phyloP scores from a whole-genome alignment of 2,113 vertebrate genomes.

The Platysteira castanea region DNA sequence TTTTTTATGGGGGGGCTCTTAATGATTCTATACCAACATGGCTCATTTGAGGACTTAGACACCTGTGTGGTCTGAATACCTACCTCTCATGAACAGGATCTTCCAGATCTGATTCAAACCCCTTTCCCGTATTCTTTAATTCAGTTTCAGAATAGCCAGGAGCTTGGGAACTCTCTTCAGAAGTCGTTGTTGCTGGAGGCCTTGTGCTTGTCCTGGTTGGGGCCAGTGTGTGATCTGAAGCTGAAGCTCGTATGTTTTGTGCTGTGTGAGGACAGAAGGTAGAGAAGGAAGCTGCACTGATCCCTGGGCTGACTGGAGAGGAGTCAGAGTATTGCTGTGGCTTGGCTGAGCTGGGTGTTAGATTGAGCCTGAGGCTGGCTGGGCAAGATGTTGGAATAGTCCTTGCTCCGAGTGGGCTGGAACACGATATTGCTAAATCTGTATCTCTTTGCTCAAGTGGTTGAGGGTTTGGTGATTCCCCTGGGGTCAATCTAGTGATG shows the following conservation, averaged over 20 bases:
- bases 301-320: constrained; percentile 46
- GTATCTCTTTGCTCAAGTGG: background rate
- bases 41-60: background rate
- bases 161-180: constrained; percentile 44
- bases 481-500: constrained; percentile 18
- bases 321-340: constrained; percentile 36
- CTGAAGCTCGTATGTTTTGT: constrained; percentile 20
- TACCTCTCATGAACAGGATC: constrained; percentile 50
- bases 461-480: background rate
- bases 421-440: background rate
- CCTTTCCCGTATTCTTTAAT: constrained; percentile 20
- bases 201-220: constrained; percentile 62
- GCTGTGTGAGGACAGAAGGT: constrained; percentile 48
- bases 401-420: background rate
- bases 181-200: constrained; percentile 1
- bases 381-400: background rate
- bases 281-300: constrained; percentile 15
- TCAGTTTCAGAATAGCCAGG: constrained; percentile 23
- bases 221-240: constrained; percentile 14
- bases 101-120: constrained; percentile 22
- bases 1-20: background rate
- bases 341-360: constrained; percentile 43
- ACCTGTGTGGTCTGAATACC: background rate
- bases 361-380: constrained; percentile 24
- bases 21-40: background rate